Evolutionary conservation across 2,113 vertebrate species (phyloP).

Genomic region (Marmota flaviventris): DNA sequence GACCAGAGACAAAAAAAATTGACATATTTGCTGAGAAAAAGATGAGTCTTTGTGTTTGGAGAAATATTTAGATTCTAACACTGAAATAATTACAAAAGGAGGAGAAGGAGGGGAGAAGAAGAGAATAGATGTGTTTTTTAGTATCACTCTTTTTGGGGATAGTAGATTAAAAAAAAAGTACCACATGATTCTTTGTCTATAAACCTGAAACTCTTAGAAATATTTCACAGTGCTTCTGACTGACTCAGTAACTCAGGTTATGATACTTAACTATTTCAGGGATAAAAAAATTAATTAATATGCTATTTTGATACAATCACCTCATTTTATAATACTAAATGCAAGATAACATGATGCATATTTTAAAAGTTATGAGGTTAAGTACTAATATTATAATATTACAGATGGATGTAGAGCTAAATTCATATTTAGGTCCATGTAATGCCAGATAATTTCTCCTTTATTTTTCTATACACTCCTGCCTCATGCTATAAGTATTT

Average conservation of each 20-base stretch:
- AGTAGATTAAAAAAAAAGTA: not conserved
- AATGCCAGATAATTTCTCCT: not conserved
- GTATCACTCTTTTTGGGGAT: not conserved
- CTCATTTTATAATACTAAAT: constrained; percentile 16
- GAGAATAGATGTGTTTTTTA: not conserved
- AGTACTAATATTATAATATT: not conserved
- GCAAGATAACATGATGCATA: not conserved
- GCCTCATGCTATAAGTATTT: not conserved
- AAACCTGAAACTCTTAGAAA: not conserved
- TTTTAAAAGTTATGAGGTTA: not conserved
- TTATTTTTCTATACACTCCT: not conserved
- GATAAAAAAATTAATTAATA: not conserved
- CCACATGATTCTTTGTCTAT: not conserved
- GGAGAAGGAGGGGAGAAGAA: not conserved
- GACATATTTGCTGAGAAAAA: not conserved
- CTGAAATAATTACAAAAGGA: not conserved
- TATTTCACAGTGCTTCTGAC: not conserved
- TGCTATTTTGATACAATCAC: not conserved
- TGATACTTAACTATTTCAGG: not conserved
- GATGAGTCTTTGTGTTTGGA: not conserved
- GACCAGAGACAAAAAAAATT: not conserved
- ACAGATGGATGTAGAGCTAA: not conserved
- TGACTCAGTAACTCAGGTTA: not conserved
- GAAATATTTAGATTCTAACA: not conserved
- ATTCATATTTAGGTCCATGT: not conserved